phyloP scores from a whole-genome alignment of 2,797 vertebrate genomes.

The Astyanax mexicanus region DNA sequence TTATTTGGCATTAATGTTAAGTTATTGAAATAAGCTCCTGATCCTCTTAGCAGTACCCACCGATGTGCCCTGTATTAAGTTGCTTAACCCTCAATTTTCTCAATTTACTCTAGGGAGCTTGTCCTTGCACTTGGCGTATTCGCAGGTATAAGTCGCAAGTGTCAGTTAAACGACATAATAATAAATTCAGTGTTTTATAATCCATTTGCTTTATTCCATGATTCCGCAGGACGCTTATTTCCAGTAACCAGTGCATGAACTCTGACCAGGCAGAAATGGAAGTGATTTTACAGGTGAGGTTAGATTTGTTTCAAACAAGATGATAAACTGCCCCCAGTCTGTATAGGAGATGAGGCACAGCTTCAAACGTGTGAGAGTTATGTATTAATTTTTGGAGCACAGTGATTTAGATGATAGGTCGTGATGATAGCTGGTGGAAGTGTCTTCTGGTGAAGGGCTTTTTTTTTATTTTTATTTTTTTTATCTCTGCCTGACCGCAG shows the following conservation, averaged over 20 bases:
- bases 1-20: slow-evolving; percentile 46
- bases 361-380: neutral
- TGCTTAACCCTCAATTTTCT: slow-evolving; percentile 9
- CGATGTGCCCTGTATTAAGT: neutral
- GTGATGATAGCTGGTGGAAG: slow-evolving; percentile 5
- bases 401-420: slow-evolving; percentile 25
- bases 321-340: neutral
- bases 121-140: slow-evolving; percentile 1
- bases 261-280: neutral
- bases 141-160: neutral
- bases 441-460: slow-evolving; percentile 1
- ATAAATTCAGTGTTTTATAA: neutral
- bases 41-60: slow-evolving; percentile 5
- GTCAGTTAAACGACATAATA: slow-evolving; percentile 1
- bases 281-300: neutral
- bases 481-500: slow-evolving; percentile 29
- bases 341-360: neutral
- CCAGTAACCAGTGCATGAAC: neutral
- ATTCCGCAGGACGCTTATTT: neutral
- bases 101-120: neutral
- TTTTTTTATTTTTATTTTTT: too few relatives aligned
- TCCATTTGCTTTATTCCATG: neutral
- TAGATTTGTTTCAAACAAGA: slow-evolving; percentile 1
- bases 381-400: slow-evolving; percentile 22
- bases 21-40: slow-evolving; percentile 34